These are phyloP conservation scores for Atractosteus spatula DNA, from an alignment of 2,113 vertebrate genomes.

Conservation along the genomic window DNA sequence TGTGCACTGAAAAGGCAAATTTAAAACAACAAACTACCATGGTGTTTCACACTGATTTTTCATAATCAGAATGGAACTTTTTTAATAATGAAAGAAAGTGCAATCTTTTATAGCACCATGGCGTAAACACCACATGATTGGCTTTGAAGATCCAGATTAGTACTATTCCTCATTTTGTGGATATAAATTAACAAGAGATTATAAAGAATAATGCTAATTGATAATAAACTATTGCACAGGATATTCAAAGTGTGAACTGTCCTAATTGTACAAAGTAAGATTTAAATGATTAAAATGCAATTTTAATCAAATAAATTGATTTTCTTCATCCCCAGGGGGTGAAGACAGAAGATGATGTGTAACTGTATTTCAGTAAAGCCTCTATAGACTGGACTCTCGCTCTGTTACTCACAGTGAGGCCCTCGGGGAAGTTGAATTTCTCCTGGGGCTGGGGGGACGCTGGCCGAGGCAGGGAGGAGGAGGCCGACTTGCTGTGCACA, in stretches of 20 bases:
- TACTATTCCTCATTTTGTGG: too few species aligned
- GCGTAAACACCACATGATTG: too few species aligned
- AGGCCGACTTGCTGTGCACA: conserved; percentile 28
- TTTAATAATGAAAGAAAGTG: too few species aligned
- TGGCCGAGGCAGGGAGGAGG: background rate
- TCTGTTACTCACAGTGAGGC: conserved; percentile 70
- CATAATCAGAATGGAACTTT: too few species aligned
- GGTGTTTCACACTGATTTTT: too few species aligned
- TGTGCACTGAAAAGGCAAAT: background rate
- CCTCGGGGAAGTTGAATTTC: conserved; percentile 76
- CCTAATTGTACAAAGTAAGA: background rate
- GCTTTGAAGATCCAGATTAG: too few species aligned
- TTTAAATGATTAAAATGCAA: background rate
- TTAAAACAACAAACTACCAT: background rate
- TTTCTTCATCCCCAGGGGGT: too few species aligned
- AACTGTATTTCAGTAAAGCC: background rate
- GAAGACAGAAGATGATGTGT: background rate
- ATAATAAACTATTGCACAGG: background rate
- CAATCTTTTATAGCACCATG: too few species aligned
- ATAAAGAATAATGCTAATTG: too few species aligned
- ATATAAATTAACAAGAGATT: too few species aligned
- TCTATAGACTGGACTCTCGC: background rate
- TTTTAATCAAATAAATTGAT: too few species aligned
- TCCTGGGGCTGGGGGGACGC: conserved; percentile 23
- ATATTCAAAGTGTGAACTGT: background rate